Base-by-base conservation (phyloP, 2,113 vertebrate genomes). In the cat (Felis catus) region DNA sequence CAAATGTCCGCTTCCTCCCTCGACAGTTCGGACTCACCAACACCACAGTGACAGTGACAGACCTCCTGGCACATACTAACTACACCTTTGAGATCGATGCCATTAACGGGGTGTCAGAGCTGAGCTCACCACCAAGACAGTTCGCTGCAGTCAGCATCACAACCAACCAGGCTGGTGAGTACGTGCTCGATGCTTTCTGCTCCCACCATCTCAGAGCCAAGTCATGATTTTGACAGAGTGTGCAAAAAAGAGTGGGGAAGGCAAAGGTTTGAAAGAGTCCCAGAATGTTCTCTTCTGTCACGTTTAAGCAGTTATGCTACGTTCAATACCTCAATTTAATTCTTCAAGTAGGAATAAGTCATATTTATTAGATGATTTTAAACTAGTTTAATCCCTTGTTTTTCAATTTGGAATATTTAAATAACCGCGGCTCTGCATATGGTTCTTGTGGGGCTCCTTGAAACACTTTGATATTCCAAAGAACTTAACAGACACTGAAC, bases 71-170 rank as follows among this genome's bases (percentile, higher is more conserved):
- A 11, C 99, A 99, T 95, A 99, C 99, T 48, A 99, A 99, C 99
- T 99, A 99, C 98, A 99, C 99, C 5, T 99, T 99, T 95, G 99
- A 99, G 99, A 99, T 99, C 3, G 99, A 99, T 70, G 99, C 99
- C 0, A 92, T 99, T 97, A 99, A 99, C 0, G 99, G 99, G 0
- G 99, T 99, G 1, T 99, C 99, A 0, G 97, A 98, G n/a, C 94
- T 99, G 94, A 99, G 99, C 19, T 97, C 99, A 0, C 97, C 98
- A 10, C 98, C 99, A 68, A 99, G 99, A 36, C 99, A 99, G 94
- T 99, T 99, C 53, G 99, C 99, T 3, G 99, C 99, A 0, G 99
- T 99, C 97, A 99, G 99, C 98, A 99, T 99, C 98, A 99, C 99
- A 9, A 99, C 99, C 33, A 99, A 99, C 97, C 99, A 99, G 99